A percentile compares a stretch with the other conserved stretches of the same genome.
Evolutionary conservation across 2,888 invertebrate genomes (phyloP).

Genomic region (Mesorhabditis belari): DNA sequence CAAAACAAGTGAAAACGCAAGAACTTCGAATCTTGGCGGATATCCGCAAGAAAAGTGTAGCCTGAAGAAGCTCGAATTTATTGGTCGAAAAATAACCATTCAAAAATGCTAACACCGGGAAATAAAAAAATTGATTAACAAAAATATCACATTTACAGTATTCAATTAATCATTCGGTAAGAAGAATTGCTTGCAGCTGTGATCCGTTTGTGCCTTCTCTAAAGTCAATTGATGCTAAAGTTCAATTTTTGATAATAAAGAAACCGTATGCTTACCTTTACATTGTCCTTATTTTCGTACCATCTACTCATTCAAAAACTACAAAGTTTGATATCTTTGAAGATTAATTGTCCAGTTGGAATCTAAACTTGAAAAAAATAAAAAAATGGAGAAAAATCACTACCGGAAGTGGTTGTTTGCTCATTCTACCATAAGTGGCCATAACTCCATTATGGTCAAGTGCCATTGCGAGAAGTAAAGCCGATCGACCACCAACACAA

Average conservation of each 20-base stretch:
- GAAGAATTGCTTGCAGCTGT: background rate
- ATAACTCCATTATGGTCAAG: slow-evolving; percentile 69
- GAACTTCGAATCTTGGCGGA: too few relatives aligned
- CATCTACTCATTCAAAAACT: slow-evolving; percentile 89
- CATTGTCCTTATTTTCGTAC: slow-evolving; percentile 58
- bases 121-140: too few relatives aligned
- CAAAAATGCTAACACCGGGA: too few relatives aligned
- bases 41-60: too few relatives aligned
- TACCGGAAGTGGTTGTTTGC: slow-evolving; percentile 76
- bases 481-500: slow-evolving; percentile 85
- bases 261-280: too few relatives aligned
- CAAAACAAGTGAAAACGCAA: too few relatives aligned
- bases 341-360: slow-evolving; percentile 74
- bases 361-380: slow-evolving; percentile 51
- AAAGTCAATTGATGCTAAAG: background rate
- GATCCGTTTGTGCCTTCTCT: background rate
- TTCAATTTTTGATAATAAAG: too few relatives aligned
- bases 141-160: too few relatives aligned
- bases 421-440: slow-evolving; percentile 94
- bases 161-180: background rate
- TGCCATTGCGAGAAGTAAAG: slow-evolving; percentile 70
- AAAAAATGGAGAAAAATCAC: too few relatives aligned
- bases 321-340: slow-evolving; percentile 70
- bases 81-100: too few relatives aligned
- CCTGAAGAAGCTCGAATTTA: too few relatives aligned